phyloP scores from a whole-genome alignment of 2,113 vertebrate genomes.

The Dermatemys mawii region DNA sequence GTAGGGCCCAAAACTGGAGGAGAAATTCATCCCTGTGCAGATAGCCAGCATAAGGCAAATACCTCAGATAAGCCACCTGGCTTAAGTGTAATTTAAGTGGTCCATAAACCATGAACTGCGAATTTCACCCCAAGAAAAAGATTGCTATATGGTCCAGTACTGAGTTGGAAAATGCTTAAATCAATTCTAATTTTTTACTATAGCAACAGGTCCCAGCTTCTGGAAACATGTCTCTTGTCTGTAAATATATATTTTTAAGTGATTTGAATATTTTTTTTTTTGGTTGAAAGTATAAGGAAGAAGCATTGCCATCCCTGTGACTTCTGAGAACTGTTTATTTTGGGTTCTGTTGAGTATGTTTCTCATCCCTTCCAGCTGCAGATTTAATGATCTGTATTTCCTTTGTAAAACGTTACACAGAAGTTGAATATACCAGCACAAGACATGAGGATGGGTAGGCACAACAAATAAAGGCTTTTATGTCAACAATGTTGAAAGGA shows the following conservation, averaged over 20 bases:
- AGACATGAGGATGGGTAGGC: neutral
- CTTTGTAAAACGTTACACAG: neutral
- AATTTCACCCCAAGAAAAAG: constrained; percentile 64
- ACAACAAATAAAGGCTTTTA: neutral
- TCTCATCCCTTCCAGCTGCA: constrained; percentile 31
- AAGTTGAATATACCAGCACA: neutral
- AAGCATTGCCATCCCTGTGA: constrained; percentile 16
- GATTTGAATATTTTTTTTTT: constrained; percentile 27
- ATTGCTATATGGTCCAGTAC: constrained; percentile 63
- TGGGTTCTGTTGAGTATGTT: constrained; percentile 26
- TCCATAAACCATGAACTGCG: constrained; percentile 58
- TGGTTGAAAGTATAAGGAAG: constrained; percentile 11
- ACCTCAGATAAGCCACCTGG: constrained; percentile 69
- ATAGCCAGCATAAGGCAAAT: constrained; percentile 30
- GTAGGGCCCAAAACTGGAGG: constrained; percentile 56
- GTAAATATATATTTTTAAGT: constrained; percentile 59
- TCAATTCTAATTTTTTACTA: constrained; percentile 60
- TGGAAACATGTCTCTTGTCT: constrained; percentile 47
- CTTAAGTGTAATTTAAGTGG: constrained; percentile 63
- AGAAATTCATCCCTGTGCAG: constrained; percentile 41
- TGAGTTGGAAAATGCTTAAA: constrained; percentile 65
- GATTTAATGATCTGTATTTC: constrained; percentile 40
- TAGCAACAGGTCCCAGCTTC: constrained; percentile 51
- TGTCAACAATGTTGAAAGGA: neutral
- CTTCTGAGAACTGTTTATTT: constrained; percentile 56